These are phyloP conservation scores for Gasteruption jaculator DNA, from an alignment of 2,888 invertebrate genomes.

Conservation along the genomic window DNA sequence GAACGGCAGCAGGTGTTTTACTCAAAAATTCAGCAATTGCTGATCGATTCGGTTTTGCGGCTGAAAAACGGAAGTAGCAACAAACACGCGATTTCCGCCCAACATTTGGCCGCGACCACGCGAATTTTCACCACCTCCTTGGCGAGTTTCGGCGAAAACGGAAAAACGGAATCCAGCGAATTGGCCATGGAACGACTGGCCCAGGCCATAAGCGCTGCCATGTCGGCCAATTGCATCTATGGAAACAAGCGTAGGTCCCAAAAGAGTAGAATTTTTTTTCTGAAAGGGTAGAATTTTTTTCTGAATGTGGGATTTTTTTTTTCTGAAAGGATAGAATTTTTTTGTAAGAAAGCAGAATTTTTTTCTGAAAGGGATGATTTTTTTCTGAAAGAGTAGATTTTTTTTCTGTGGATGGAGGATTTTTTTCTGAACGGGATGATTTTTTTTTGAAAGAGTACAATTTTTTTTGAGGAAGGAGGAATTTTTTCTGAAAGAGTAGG, in stretches of 20 bases:
- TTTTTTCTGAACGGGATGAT: no score
- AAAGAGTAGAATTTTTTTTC: no score
- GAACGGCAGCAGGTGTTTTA: conserved; percentile 36
- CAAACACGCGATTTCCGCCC: conserved; percentile 48
- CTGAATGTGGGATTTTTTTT: no score
- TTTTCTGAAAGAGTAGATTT: no score
- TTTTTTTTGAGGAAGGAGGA: no score
- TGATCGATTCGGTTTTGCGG: conserved; percentile 47
- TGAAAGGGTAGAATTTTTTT: conserved; percentile 4
- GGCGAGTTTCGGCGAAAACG: conserved; percentile 28
- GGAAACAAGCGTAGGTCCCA: conserved; percentile 68
- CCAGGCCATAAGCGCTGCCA: conserved; percentile 77
- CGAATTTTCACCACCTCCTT: conserved; percentile 34
- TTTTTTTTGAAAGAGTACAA: no score
- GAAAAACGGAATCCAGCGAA: conserved; percentile 29
- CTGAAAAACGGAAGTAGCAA: conserved; percentile 41
- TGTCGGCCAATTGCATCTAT: conserved; percentile 74
- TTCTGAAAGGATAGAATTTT: no score
- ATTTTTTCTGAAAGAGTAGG: no score
- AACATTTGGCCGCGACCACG: conserved; percentile 45
- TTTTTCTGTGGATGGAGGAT: no score
- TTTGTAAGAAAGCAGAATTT: conserved; percentile 12
- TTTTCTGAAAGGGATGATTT: conserved; percentile 2
- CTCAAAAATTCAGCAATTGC: conserved; percentile 45
- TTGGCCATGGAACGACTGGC: conserved; percentile 69